phyloP scores from a whole-genome alignment of 2,888 invertebrate species.

The Crioceris asparagi region DNA sequence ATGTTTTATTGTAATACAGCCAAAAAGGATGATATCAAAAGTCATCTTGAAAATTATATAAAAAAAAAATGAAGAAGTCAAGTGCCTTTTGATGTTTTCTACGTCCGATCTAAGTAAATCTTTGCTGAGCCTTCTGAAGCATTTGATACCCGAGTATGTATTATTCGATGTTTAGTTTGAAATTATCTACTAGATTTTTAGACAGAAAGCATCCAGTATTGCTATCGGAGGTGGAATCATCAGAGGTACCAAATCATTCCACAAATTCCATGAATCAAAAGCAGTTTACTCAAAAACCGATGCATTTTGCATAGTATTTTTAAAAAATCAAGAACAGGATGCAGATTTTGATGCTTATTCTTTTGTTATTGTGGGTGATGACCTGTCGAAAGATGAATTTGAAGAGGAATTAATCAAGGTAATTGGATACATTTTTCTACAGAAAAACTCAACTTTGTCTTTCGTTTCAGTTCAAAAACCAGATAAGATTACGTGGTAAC shows the following conservation, averaged over 20 bases:
- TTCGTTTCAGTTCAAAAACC: conserved; percentile 26
- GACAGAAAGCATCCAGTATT: conserved; percentile 20
- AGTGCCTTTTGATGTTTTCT: conserved; percentile 26
- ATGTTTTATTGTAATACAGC: conserved; percentile 25
- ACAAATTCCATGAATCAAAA: conserved; percentile 14
- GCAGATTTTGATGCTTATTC: conserved; percentile 28
- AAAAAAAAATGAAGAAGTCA: conserved; percentile 21
- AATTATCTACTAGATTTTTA: too few relatives aligned
- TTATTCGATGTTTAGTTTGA: too few relatives aligned
- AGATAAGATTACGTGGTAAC: conserved; percentile 20
- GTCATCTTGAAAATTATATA: conserved; percentile 15
- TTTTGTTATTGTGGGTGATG: conserved; percentile 25
- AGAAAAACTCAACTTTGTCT: conserved; percentile 2
- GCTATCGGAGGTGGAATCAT: conserved; percentile 30
- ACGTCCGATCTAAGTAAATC: conserved; percentile 17
- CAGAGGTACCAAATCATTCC: conserved; percentile 22
- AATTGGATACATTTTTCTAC: conserved; percentile 5
- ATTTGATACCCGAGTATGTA: conserved; percentile 23
- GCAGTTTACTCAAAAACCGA: conserved; percentile 18
- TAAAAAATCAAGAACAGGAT: conserved; percentile 16
- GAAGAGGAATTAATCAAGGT: conserved; percentile 25
- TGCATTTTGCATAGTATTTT: conserved; percentile 26
- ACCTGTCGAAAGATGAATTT: conserved; percentile 24
- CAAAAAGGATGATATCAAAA: conserved; percentile 16
- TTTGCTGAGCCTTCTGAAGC: conserved; percentile 20